Percentiles rank a stretch among this genome's conserved stretches.
These are phyloP conservation scores for Pempheris klunzingeri DNA, from an alignment of 2,797 vertebrate species.

Conservation along the genomic window DNA sequence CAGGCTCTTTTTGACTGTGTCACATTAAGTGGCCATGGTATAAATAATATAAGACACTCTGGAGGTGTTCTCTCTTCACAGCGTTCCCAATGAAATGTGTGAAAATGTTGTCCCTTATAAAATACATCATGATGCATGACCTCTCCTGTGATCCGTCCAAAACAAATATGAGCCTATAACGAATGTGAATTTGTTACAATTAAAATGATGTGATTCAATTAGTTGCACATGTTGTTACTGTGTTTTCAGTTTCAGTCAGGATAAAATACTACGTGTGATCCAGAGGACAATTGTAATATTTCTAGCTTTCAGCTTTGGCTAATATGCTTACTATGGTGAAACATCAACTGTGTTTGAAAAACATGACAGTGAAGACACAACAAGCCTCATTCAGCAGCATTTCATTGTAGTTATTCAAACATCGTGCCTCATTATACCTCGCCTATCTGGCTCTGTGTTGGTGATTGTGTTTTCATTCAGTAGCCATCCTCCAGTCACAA, in stretches of 20 bases:
- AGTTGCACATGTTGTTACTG: too few relatives aligned
- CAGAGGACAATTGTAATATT: background rate
- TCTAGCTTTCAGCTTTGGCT: background rate
- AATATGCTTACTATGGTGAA: background rate
- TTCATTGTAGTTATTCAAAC: conserved; percentile 7
- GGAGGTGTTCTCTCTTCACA: too few relatives aligned
- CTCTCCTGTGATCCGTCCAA: too few relatives aligned
- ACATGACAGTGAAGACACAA: background rate
- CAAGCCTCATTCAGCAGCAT: background rate
- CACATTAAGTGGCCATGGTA: background rate
- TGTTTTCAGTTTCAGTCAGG: too few relatives aligned
- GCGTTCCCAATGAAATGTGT: background rate
- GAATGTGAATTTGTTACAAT: too few relatives aligned
- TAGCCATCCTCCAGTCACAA: conserved; percentile 56
- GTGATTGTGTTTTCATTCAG: conserved; percentile 57
- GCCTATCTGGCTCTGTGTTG: conserved; percentile 11
- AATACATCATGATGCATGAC: background rate
- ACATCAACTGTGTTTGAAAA: background rate
- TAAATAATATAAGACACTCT: background rate
- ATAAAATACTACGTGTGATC: too few relatives aligned
- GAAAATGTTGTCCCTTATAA: background rate
- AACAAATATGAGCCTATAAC: too few relatives aligned
- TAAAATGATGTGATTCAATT: background rate
- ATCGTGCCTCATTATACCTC: conserved; percentile 22
- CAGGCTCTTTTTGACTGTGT: background rate